A percentile compares a stretch with the other conserved stretches of the same genome.
These are phyloP conservation scores for Pseudomyrmex dendroicus DNA, from an alignment of 1,140 invertebrate species.

Conservation along the genomic window DNA sequence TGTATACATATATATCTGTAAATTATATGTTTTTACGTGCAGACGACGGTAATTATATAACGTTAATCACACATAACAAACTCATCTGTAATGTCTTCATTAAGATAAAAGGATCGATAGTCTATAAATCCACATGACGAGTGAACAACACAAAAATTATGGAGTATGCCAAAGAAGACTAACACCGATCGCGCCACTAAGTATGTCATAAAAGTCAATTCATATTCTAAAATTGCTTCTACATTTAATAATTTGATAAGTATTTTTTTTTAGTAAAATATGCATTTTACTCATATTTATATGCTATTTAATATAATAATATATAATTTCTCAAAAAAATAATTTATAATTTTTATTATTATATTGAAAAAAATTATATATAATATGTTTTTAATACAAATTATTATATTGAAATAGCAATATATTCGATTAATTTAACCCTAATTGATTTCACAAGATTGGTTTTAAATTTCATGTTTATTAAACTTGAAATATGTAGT, in stretches of 20 bases:
- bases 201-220: not conserved
- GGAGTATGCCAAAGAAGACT: conserved; percentile 4
- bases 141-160: conserved; percentile 31
- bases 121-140: conserved; percentile 40
- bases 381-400: no score
- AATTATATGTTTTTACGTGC: conserved; percentile 36
- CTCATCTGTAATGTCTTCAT: conserved; percentile 40
- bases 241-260: no score
- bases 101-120: conserved; percentile 35
- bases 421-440: no score
- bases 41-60: conserved; percentile 40
- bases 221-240: not conserved
- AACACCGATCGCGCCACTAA: no score
- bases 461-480: not conserved
- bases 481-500: not conserved
- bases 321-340: no score
- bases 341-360: no score
- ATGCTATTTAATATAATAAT: no score
- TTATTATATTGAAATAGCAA: no score
- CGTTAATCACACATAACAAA: conserved; percentile 46
- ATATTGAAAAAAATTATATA: no score
- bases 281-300: no score
- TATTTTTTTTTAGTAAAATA: no score
- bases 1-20: not conserved
- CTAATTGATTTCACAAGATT: no score